Conservation (phyloP, 1,140 invertebrate species). For the Trichonephila clavata region DNA sequence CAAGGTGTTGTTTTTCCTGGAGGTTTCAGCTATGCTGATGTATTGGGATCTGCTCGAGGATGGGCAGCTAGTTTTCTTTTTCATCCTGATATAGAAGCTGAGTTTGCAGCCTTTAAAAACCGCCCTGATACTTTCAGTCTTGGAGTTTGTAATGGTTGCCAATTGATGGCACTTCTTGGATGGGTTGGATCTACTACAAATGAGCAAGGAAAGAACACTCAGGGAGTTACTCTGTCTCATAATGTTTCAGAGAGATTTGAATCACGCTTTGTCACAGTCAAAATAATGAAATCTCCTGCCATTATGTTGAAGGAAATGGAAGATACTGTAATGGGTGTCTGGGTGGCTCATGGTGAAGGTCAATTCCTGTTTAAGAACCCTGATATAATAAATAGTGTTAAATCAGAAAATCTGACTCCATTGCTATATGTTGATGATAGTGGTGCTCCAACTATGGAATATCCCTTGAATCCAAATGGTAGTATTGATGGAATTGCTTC, state of each 20-base stretch:
- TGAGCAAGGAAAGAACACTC: conserved; percentile 75
- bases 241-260: conserved; percentile 95
- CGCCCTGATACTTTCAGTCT: conserved; percentile 94
- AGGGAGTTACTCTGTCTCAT: conserved; percentile 89
- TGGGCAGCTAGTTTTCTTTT: conserved; percentile 96
- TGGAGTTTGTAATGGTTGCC: conserved; percentile 98
- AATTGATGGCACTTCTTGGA: conserved; percentile 91
- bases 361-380: conserved; percentile 81
- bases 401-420: conserved; percentile 86
- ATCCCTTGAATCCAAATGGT: conserved; percentile 97
- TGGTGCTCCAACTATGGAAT: conserved; percentile 87
- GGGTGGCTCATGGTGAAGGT: conserved; percentile 98
- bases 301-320: conserved; percentile 95
- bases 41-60: conserved; percentile 97
- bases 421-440: conserved; percentile 92
- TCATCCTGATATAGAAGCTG: conserved; percentile 84
- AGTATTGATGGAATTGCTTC: conserved; percentile 92
- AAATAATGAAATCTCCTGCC: conserved; percentile 86
- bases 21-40: conserved; percentile 99
- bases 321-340: conserved; percentile 91
- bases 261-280: conserved; percentile 93
- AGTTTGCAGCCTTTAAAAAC: conserved; percentile 87
- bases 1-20: conserved; percentile 96
- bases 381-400: conserved; percentile 79
- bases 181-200: conserved; percentile 81